Evolutionary conservation across 2,113 vertebrate genomes (phyloP), one percentile per base, ranked within the genome.

Genomic region (Tupaia tana): DNA sequence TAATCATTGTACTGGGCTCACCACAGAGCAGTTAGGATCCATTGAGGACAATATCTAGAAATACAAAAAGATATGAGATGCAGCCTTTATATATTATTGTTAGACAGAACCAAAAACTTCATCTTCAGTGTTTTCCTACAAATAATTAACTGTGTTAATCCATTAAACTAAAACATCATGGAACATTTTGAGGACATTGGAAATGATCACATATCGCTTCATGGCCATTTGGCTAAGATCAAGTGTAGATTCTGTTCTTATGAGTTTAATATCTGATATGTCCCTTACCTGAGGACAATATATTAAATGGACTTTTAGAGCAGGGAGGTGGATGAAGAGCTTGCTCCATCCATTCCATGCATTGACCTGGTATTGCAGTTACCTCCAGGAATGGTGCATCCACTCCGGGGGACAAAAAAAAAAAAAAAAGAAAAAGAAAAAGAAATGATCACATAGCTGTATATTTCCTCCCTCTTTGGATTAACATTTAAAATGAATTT

Each of bases 401-500:
- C 67, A 25, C 43, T 43, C 43, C 43, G 43, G 43, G 43, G 43
- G 5, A 43, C 43, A 43, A 43, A 43, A 43, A 43, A 3, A 43
- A 43, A 43, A 43, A 43, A 3, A 43, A 43, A 43, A 43, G 6
- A 3, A 43, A 43, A 43, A 43, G 43, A 43, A 43, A 43, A 43
- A 43, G 54, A 93, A 83, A 69, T 89, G 66, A 90, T 1, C 0
- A 22, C 16, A 6, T 52, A 0, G 43, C 43, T 43, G 43, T 43
- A 43, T 43, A 43, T 43, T 43, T 43, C 43, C 43, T 75, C 4
- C 63, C 90, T 80, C 9, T 96, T 67, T 27, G 86, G 73, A 94
- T 70, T 95, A 85, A 97, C 86, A 88, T 95, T 31, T 84, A 95
- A 0, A 96, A 95, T 34, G 61, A 56, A 52, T 97, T 77, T 95